Evolutionary conservation across 2,888 invertebrate species (phyloP), one percentile per base, ranked within the genome.

Genomic region (Campoplex capitator): DNA sequence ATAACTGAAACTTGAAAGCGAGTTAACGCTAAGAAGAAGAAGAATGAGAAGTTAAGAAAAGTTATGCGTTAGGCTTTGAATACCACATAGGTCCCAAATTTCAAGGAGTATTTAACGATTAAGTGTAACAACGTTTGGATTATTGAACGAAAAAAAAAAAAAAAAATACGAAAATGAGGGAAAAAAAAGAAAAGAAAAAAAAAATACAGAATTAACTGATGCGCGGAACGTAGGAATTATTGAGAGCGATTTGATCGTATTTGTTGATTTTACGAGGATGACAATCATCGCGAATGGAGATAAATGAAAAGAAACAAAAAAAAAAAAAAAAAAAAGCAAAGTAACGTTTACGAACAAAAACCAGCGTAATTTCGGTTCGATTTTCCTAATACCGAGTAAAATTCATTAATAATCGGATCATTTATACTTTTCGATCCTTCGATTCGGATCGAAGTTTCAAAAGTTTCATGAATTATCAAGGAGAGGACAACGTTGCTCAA

Each of bases 401-500:
- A 32, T 48, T 56, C 13, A 48, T 76, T 45, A 48, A 18, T 45
- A 48, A 18, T 77, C 16, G 86, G 70, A 81, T 77, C 42, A 38
- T 81, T 67, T 86, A 84, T 85, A 71, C 87, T 88, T 87, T 68
- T 83, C 51, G 65, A 84, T 75, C 84, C 81, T 88, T 90, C 86
- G 84, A 78, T 91, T 89, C 42, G 73, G 73, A 79, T 85, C 54
- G 82, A 80, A 83, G 83, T 88, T 88, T 89, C 81, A 82, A 88
- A 83, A 48, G 65, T 16, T 62, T 32, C 58, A 58, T 56, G 35
- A 67, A 67, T 58, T 38, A 42, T 56, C 56, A 45, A 75, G 84
- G 83, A 82, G 87, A 88, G 87, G 84, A 87, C 84, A 89, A 89
- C 91, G 88, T 93, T 92, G 92, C 92, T 93, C 92, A 91, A 91